Evolutionary conservation across 2,797 vertebrate genomes (phyloP).

Genomic region (Malurus leucopterus): DNA sequence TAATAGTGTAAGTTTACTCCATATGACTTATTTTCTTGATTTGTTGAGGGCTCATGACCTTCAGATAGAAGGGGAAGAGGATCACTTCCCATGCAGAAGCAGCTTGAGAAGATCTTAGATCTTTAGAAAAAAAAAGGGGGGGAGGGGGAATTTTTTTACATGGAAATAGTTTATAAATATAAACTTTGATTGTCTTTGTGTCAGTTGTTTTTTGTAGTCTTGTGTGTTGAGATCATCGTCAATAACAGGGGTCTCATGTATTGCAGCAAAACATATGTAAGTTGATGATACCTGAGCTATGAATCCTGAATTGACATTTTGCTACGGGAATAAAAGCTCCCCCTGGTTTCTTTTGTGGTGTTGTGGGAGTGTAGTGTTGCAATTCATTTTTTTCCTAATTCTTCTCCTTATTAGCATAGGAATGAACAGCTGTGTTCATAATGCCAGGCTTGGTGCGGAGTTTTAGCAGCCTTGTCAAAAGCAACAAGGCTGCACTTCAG

Average conservation of each 20-base stretch:
- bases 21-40: background rate
- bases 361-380: background rate
- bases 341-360: background rate
- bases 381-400: background rate
- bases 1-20: background rate
- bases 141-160: accelerated
- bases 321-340: background rate
- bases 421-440: background rate
- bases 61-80: background rate
- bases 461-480: background rate
- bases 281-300: background rate
- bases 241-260: background rate
- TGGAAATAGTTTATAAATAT: background rate
- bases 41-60: background rate
- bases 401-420: background rate
- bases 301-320: background rate
- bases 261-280: background rate
- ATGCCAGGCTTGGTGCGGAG: background rate
- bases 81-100: background rate
- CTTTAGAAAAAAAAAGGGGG: background rate
- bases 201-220: background rate
- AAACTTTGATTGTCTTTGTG: background rate
- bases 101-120: background rate
- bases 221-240: background rate
- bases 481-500: background rate